Conservation (phyloP, 1,140 invertebrate species). For the Aphis craccivora region DNA sequence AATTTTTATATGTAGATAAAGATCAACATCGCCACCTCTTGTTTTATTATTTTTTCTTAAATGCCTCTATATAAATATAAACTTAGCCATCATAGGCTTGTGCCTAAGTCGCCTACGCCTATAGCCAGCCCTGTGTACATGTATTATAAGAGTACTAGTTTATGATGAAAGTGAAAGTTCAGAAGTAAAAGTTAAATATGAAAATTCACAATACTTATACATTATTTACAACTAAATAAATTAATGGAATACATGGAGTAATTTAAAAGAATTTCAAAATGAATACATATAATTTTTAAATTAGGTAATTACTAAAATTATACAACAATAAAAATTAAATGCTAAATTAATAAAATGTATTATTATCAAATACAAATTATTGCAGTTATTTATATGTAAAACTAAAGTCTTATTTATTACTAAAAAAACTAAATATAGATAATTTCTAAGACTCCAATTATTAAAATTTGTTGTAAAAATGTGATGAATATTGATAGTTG, state of each 20-base stretch:
- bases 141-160: not conserved
- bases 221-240: not conserved
- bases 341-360: not conserved
- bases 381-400: not conserved
- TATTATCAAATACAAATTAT: not conserved
- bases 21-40: too few species aligned
- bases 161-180: not conserved
- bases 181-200: not conserved
- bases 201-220: not conserved
- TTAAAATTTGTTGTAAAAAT: not conserved
- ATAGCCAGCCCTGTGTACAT: too few species aligned
- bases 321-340: not conserved
- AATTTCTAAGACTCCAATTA: not conserved
- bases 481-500: not conserved
- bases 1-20: too few species aligned
- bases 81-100: too few species aligned
- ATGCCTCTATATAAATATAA: too few species aligned
- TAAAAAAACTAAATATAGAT: not conserved
- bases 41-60: too few species aligned
- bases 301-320: not conserved
- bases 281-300: not conserved
- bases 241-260: slow-evolving; percentile 23
- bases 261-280: not conserved
- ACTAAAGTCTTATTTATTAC: not conserved
- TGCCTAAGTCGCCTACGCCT: too few species aligned